Conservation (phyloP, 2,797 vertebrate genomes). For the Alfaro cultratus region DNA sequence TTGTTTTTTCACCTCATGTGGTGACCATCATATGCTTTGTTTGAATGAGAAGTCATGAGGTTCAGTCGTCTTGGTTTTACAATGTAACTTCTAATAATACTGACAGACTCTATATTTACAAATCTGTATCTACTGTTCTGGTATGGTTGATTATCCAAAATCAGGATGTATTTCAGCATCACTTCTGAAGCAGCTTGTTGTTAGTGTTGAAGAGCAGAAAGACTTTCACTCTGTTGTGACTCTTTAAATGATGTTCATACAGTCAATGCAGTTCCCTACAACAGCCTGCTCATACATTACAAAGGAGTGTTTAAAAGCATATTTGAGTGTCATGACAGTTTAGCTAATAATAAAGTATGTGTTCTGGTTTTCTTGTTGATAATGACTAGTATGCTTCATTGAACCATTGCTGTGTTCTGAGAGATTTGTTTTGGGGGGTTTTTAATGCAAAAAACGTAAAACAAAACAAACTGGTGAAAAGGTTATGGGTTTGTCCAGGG, state of each 20-base stretch:
- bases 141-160: not conserved
- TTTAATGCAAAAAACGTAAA: not conserved
- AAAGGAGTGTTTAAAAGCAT: not conserved
- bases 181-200: not conserved
- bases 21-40: not conserved
- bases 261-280: not conserved
- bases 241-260: not conserved
- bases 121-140: not conserved
- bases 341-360: not conserved
- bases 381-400: not conserved
- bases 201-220: not conserved
- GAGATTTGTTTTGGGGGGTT: not conserved
- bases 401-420: not conserved
- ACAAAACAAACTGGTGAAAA: too few species aligned
- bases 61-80: not conserved
- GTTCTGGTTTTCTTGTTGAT: not conserved
- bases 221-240: not conserved
- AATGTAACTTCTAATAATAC: not conserved
- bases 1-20: not conserved
- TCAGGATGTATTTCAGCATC: not conserved
- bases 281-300: not conserved
- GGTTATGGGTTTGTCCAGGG: not conserved
- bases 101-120: not conserved
- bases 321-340: not conserved
- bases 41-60: not conserved